These are phyloP conservation scores for Pollicipes pollicipes DNA, from an alignment of 1,140 invertebrate genomes.

Conservation along the genomic window DNA sequence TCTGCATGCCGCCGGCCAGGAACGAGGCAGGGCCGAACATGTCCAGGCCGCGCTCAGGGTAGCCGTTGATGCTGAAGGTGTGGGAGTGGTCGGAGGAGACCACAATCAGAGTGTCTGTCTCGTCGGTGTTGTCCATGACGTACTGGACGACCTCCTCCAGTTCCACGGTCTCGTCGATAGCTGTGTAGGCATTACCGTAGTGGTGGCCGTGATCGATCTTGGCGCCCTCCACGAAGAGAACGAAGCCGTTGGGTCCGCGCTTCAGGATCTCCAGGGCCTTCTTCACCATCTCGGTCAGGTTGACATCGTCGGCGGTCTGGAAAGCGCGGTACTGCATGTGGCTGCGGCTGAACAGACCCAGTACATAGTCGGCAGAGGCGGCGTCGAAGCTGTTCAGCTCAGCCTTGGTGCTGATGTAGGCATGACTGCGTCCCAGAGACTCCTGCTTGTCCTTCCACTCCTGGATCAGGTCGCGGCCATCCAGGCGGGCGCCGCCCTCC, in stretches of 20 bases:
- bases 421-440: slow-evolving; percentile 30
- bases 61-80: slow-evolving; percentile 51
- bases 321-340: slow-evolving; percentile 18
- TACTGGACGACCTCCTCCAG: slow-evolving; percentile 3
- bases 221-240: slow-evolving; percentile 23
- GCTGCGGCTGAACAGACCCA: slow-evolving; percentile 32
- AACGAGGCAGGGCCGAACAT: slow-evolving; percentile 12
- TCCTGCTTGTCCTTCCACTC: slow-evolving; percentile 12
- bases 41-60: slow-evolving; percentile 39
- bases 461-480: slow-evolving; percentile 29
- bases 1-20: neutral
- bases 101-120: slow-evolving; percentile 49
- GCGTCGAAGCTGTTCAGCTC: slow-evolving; percentile 41
- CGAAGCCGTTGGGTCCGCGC: slow-evolving; percentile 19
- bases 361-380: slow-evolving; percentile 44
- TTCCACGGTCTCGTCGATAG: slow-evolving; percentile 11
- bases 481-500: slow-evolving; percentile 16
- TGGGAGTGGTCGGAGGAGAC: slow-evolving; percentile 68
- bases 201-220: slow-evolving; percentile 16
- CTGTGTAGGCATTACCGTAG: slow-evolving; percentile 14
- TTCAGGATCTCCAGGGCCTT: slow-evolving; percentile 20
- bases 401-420: slow-evolving; percentile 44
- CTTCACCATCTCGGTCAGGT: slow-evolving; percentile 20
- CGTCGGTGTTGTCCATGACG: slow-evolving; percentile 8
- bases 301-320: slow-evolving; percentile 15